Base-by-base conservation (phyloP, 2,797 vertebrate species). In the Darevskia mixta region DNA sequence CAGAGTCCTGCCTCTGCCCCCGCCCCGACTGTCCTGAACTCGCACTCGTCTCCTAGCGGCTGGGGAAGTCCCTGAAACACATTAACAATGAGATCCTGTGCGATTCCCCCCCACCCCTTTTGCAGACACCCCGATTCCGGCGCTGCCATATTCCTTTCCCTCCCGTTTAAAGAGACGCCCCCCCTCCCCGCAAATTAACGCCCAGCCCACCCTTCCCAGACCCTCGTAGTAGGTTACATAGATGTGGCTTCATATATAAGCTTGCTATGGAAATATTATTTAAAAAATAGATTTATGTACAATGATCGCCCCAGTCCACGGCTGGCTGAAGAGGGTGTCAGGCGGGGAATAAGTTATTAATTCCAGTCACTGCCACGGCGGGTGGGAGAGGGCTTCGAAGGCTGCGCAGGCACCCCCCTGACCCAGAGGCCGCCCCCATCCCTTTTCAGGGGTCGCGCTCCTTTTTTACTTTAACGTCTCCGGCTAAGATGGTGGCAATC, bases 401-500 rank as follows among this genome's bases (percentile, higher is more conserved):
- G 38, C 38, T 2, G 25, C n/a, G 9, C 1, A n/a, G 55, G 86
- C 86, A 17, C 88, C 87, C 92, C 92, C 91, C 91, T 1, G 79
- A 86, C 85, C 1, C 35, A 83, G 89, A 91, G 83, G 92, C 92
- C 80, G n/a, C 2, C 23, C 66, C 64, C n/a, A 2, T 32, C 64
- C 23, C 8, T 4, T 9, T 43, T 97, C 97, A 98, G 73, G 98
- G 98, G 95, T 99, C 98, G 25, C 95, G 97, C 95, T 98, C 98
- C 95, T 98, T 98, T 96, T 99, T 99, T 90, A 99, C 98, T 11
- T 98, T 97, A 90, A 97, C 97, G 7, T 98, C 98, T 85, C 98
- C 98, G 0, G 98, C 98, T 92, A 98, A 94, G 94, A 99, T 98
- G 92, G 98, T 98, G 41, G 98, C 98, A 85, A 98, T 98, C 95